These are phyloP conservation scores for Alouatta palliata DNA, from an alignment of 2,113 vertebrate species.

Conservation along the genomic window DNA sequence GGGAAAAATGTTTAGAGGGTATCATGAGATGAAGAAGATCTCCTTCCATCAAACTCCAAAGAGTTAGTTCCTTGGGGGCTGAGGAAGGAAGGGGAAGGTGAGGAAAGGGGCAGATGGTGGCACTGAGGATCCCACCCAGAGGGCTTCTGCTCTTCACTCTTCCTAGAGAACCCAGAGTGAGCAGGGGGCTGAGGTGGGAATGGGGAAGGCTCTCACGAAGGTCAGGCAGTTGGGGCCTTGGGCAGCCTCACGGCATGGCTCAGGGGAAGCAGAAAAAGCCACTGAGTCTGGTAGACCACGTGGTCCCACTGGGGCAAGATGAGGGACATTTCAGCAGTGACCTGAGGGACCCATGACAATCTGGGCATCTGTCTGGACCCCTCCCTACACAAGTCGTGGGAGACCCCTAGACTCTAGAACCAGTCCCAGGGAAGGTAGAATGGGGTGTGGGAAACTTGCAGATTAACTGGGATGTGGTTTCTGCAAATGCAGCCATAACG, in stretches of 20 bases:
- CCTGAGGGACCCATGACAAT: too few species aligned
- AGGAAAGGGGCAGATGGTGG: background rate
- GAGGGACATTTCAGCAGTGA: background rate
- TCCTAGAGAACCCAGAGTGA: background rate
- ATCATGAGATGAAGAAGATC: background rate
- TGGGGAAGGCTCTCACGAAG: rapidly evolving
- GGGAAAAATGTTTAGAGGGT: background rate
- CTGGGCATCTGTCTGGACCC: background rate
- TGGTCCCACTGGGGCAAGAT: background rate
- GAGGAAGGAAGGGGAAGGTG: background rate
- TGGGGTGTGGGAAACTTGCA: background rate
- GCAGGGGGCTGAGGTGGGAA: background rate
- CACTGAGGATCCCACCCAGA: background rate
- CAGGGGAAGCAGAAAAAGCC: too few species aligned
- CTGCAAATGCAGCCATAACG: background rate
- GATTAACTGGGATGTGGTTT: background rate
- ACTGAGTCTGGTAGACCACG: background rate
- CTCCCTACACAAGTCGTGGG: background rate
- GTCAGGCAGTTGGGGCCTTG: rapidly evolving
- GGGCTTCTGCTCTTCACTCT: background rate
- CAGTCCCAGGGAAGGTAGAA: background rate
- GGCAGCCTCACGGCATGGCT: background rate
- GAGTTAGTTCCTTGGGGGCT: too few species aligned
- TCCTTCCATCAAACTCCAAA: background rate
- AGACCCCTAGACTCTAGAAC: background rate